phyloP scores from a whole-genome alignment of 2,888 invertebrate species.

The Aphidoletes aphidimyza region DNA sequence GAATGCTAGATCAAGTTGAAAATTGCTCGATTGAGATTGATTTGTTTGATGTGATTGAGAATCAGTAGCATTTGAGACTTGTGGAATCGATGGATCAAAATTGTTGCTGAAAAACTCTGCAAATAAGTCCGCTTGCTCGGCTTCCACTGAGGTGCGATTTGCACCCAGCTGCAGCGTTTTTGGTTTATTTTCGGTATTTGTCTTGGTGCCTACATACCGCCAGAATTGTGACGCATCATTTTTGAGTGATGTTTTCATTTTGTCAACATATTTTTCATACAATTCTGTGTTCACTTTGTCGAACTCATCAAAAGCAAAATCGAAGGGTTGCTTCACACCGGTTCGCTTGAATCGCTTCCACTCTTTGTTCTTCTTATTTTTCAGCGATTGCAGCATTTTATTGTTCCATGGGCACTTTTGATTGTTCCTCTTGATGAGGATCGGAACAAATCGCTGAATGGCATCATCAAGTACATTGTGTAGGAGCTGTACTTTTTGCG shows the following conservation, averaged over 20 bases:
- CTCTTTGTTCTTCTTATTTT: conserved; percentile 24
- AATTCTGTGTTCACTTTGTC: not conserved
- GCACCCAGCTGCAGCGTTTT: not conserved
- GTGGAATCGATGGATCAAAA: not conserved
- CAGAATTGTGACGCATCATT: not conserved
- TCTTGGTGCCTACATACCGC: not conserved
- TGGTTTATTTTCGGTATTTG: not conserved
- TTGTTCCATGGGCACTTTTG: conserved; percentile 21
- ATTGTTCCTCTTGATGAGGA: not conserved
- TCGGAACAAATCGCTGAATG: not conserved
- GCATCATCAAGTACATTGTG: not conserved
- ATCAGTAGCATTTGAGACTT: not conserved
- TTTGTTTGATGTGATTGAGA: not conserved
- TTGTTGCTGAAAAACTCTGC: not conserved
- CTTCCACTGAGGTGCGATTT: not conserved
- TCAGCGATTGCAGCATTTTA: not conserved
- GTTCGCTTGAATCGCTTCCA: not conserved
- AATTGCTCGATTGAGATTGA: not conserved
- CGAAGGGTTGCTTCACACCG: not conserved
- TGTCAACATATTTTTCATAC: not conserved
- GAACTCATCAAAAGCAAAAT: not conserved
- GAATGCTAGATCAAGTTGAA: not conserved
- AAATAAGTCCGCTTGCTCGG: not conserved
- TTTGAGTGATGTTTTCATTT: not conserved
- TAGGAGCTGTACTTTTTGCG: not conserved